phyloP scores from a whole-genome alignment of 2,797 vertebrate species.

The Malacoraja senta region DNA sequence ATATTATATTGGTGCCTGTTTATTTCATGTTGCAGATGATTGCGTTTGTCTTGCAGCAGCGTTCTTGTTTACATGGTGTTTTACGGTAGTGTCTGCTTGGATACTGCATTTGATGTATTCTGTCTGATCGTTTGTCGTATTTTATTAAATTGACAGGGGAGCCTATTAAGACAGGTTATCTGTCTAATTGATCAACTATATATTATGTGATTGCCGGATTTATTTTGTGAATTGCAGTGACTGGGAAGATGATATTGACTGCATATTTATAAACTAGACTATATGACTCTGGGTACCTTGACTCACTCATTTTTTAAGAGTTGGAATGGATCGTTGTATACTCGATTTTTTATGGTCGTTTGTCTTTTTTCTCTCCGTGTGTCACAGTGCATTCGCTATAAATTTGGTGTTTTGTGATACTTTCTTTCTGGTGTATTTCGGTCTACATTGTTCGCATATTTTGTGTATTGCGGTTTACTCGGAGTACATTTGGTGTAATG shows the following conservation, averaged over 20 bases:
- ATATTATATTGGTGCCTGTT: background rate
- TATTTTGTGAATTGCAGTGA: background rate
- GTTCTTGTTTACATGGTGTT: background rate
- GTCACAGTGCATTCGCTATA: no score
- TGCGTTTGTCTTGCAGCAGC: background rate
- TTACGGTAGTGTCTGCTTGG: background rate
- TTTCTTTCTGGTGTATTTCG: no score
- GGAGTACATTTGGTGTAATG: no score
- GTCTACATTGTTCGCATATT: no score
- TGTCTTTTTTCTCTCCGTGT: no score
- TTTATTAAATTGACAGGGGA: background rate
- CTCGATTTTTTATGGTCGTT: background rate
- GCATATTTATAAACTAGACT: background rate
- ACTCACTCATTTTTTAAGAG: background rate
- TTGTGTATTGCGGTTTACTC: no score
- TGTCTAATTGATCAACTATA: background rate
- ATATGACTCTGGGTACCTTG: background rate
- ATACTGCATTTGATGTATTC: background rate
- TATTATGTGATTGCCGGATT: background rate
- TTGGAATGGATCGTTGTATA: background rate
- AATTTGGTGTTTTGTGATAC: no score
- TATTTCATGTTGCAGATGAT: background rate
- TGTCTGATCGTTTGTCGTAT: background rate
- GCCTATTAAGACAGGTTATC: background rate
- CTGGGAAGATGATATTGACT: background rate